phyloP scores from a whole-genome alignment of 2,113 vertebrate species.

The Microtus richardsoni region DNA sequence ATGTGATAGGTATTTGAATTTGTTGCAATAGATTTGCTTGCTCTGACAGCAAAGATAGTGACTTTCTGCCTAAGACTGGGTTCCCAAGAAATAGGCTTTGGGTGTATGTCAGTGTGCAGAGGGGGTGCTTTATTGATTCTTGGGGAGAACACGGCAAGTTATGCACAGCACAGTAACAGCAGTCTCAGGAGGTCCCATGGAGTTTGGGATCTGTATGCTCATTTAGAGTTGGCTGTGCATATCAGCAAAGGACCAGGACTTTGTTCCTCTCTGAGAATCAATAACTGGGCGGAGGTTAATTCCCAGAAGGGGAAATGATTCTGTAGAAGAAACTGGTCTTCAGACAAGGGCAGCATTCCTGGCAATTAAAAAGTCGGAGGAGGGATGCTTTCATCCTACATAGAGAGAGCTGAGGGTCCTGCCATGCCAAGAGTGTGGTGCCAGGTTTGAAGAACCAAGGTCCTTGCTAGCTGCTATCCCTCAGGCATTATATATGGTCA shows the following conservation, averaged over 20 bases:
- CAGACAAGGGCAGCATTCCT: not conserved
- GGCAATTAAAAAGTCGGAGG: not conserved
- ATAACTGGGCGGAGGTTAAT: not conserved
- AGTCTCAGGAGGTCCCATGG: rapidly evolving
- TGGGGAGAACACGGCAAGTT: not conserved
- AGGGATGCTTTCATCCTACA: not conserved
- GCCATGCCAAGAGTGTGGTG: not conserved
- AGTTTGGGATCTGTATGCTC: not conserved
- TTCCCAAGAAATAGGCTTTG: not conserved
- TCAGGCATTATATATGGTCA: not conserved
- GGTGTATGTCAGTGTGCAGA: not conserved
- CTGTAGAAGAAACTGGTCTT: not conserved
- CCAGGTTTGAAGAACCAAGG: not conserved
- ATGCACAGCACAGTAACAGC: not conserved
- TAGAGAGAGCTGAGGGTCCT: not conserved
- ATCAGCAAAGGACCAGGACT: not conserved
- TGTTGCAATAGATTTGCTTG: conserved; percentile 8
- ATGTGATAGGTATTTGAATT: conserved; percentile 18
- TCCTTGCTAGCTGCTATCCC: not conserved
- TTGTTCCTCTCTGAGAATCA: not conserved
- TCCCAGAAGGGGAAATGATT: not conserved
- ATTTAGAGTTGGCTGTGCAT: not conserved
- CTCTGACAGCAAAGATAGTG: not conserved
- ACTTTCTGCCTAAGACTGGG: not conserved
- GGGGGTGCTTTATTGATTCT: not conserved